phyloP scores from a whole-genome alignment of 2,797 vertebrate species.

The Thalassophryne amazonica region DNA sequence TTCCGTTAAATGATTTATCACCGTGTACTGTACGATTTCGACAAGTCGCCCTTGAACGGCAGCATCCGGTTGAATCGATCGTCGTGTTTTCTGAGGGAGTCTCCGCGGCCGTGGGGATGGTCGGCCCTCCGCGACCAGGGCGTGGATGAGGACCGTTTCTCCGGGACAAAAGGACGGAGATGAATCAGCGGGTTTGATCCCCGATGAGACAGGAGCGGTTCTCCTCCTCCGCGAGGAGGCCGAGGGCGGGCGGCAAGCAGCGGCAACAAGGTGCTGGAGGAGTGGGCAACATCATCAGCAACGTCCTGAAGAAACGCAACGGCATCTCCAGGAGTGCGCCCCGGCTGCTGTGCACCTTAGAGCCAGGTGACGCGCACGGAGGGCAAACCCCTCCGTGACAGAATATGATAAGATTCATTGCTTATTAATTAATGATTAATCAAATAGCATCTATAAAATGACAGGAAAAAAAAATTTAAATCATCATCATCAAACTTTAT shows the following conservation, averaged over 20 bases:
- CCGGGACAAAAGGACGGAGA: slow-evolving; percentile 28
- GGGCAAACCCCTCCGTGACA: no score
- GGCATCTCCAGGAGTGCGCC: slow-evolving; percentile 93
- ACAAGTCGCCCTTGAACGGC: no score
- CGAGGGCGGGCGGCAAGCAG: slow-evolving; percentile 78
- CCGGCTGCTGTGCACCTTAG: slow-evolving; percentile 93
- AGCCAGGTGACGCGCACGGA: slow-evolving; percentile 90
- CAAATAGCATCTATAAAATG: no score
- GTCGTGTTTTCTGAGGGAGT: not conserved
- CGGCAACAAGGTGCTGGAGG: slow-evolving; percentile 76
- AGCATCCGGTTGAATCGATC: slow-evolving; percentile 23
- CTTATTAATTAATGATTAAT: no score
- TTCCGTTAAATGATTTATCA: no score
- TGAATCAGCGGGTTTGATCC: slow-evolving; percentile 12
- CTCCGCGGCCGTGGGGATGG: not conserved
- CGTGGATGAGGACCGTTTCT: not conserved
- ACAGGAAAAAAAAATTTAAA: no score
- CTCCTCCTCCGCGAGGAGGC: slow-evolving; percentile 79
- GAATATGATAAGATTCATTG: no score
- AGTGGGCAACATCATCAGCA: slow-evolving; percentile 93
- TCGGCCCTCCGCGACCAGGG: not conserved
- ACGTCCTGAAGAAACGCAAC: slow-evolving; percentile 93
- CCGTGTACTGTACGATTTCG: no score
- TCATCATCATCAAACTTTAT: no score
- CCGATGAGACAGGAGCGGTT: slow-evolving; percentile 82